Percentiles rank a stretch among this genome's conserved stretches.
Evolutionary conservation across 2,797 vertebrate species (phyloP).

Genomic region (Phrynocephalus guinanensis): DNA sequence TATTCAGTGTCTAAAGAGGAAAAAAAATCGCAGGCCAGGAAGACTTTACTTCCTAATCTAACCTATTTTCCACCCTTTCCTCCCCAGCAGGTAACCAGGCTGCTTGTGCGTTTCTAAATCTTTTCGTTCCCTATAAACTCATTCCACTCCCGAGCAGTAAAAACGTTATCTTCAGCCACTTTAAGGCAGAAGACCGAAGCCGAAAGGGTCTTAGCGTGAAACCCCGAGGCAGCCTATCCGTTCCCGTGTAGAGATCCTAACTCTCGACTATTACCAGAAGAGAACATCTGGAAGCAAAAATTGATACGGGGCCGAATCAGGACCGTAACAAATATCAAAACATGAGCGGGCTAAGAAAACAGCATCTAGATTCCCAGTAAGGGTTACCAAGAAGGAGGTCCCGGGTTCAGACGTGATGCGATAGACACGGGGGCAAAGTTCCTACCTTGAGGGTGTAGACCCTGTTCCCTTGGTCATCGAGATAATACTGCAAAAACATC

Average conservation of each 20-base stretch:
- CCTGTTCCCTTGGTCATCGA: conserved; percentile 84
- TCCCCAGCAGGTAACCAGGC: neutral
- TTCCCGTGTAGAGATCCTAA: neutral
- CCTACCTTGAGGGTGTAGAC: conserved; percentile 91
- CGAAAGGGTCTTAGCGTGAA: neutral
- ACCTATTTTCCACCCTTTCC: neutral
- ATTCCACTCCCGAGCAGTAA: neutral
- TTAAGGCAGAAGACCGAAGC: neutral
- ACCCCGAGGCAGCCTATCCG: neutral
- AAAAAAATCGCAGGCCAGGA: neutral
- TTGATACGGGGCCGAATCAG: neutral
- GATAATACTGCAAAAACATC: conserved; percentile 90
- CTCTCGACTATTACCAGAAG: too few species aligned
- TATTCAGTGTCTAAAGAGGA: neutral
- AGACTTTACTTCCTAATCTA: neutral
- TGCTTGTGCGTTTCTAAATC: neutral
- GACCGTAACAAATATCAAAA: neutral
- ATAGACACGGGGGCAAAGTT: neutral
- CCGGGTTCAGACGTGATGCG: too few species aligned
- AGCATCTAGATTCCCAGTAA: neutral
- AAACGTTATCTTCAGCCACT: neutral
- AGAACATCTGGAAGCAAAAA: neutral
- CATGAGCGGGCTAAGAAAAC: too few species aligned
- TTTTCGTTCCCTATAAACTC: neutral
- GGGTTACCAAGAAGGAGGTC: too few species aligned